These are phyloP conservation scores for Antedon bifida DNA, from an alignment of 35 echinoderm and acorn worm species.

Conservation along the genomic window DNA sequence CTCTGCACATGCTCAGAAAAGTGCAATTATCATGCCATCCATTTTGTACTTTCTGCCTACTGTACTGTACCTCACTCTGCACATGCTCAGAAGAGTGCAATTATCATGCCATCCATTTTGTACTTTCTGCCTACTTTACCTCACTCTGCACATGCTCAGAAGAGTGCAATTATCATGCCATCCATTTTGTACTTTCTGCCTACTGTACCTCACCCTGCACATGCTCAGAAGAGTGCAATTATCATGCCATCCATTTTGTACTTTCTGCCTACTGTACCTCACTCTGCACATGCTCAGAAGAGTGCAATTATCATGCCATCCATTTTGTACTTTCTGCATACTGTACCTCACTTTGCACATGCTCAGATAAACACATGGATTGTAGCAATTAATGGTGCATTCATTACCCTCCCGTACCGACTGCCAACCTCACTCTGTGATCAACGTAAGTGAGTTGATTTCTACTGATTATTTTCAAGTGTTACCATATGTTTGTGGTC, in stretches of 20 bases:
- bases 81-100: not conserved
- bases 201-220: too few species aligned
- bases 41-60: too few species aligned
- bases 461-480: not conserved
- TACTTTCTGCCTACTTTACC: not conserved
- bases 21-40: too few species aligned
- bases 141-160: not conserved
- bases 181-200: not conserved
- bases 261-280: too few species aligned
- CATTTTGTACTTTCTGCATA: too few species aligned
- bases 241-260: too few species aligned
- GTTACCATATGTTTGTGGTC: not conserved
- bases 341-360: not conserved
- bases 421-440: not conserved
- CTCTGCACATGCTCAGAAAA: not conserved
- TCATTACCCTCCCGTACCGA: not conserved
- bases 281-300: too few species aligned
- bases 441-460: not conserved
- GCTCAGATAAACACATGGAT: not conserved
- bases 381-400: not conserved
- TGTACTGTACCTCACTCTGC: too few species aligned
- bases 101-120: not conserved
- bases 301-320: too few species aligned
- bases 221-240: too few species aligned
- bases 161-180: not conserved